These are phyloP conservation scores for Suncus etruscus DNA, from an alignment of 2,113 vertebrate species.

Conservation along the genomic window DNA sequence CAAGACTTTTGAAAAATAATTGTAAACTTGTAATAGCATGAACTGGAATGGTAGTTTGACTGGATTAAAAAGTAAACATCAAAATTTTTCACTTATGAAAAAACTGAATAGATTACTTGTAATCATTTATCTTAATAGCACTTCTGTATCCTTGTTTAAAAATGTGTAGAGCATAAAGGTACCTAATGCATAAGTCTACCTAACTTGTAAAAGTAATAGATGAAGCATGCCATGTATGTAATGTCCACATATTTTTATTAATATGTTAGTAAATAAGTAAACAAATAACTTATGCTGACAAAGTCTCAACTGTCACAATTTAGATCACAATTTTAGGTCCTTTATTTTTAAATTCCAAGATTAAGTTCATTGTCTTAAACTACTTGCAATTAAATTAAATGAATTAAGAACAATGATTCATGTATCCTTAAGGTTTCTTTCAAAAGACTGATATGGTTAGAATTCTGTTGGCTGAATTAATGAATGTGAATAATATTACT, in stretches of 20 bases:
- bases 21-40: neutral
- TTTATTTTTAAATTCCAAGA: neutral
- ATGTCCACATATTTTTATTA: too few species aligned
- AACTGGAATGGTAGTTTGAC: neutral
- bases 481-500: too few species aligned
- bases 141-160: neutral
- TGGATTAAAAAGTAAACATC: neutral
- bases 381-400: neutral
- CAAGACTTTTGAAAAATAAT: neutral
- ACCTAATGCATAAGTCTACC: neutral
- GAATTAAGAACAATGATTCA: neutral
- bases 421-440: neutral
- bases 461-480: neutral
- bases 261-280: too few species aligned
- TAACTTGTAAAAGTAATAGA: neutral
- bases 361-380: conserved; percentile 10
- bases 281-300: neutral
- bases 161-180: neutral
- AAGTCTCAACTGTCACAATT: neutral
- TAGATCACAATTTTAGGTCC: neutral
- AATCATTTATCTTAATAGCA: neutral
- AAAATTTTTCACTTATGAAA: neutral
- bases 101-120: neutral
- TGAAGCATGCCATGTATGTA: neutral
- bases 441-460: conserved; percentile 41